These are phyloP conservation scores for Stenodera caucasica DNA, from an alignment of 2,888 invertebrate species.

Conservation along the genomic window DNA sequence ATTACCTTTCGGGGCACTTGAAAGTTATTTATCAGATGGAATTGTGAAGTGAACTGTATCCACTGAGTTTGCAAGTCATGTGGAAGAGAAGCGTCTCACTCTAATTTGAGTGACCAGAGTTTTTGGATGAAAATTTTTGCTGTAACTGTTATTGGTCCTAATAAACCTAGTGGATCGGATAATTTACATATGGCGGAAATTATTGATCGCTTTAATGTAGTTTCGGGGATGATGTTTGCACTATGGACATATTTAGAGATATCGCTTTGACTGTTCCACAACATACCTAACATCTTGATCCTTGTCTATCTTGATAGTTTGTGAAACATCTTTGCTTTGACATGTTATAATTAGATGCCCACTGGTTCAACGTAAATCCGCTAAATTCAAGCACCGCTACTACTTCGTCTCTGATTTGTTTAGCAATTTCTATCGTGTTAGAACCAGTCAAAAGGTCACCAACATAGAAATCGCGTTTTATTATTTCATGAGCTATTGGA, in stretches of 20 bases:
- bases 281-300: too few species aligned
- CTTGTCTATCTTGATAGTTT: too few species aligned
- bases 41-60: slow-evolving; percentile 15
- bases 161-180: slow-evolving; percentile 22
- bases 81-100: slow-evolving; percentile 27
- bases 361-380: slow-evolving; percentile 18
- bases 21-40: too few species aligned
- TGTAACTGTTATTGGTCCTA: slow-evolving; percentile 13
- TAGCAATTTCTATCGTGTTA: slow-evolving; percentile 10
- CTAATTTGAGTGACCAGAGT: slow-evolving; percentile 19
- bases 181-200: slow-evolving; percentile 17
- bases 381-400: slow-evolving; percentile 8
- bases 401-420: slow-evolving; percentile 11
- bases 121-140: slow-evolving; percentile 20
- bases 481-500: too few species aligned
- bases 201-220: slow-evolving; percentile 14
- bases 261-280: too few species aligned
- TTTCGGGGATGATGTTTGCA: too few species aligned
- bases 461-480: slow-evolving; percentile 21
- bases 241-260: too few species aligned
- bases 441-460: slow-evolving; percentile 24
- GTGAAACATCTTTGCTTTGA: too few species aligned
- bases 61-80: slow-evolving; percentile 13
- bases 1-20: too few species aligned
- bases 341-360: slow-evolving; percentile 9